These are phyloP conservation scores for Pipistrellus pygmaeus DNA, from an alignment of 2,797 vertebrate genomes.

Conservation along the genomic window DNA sequence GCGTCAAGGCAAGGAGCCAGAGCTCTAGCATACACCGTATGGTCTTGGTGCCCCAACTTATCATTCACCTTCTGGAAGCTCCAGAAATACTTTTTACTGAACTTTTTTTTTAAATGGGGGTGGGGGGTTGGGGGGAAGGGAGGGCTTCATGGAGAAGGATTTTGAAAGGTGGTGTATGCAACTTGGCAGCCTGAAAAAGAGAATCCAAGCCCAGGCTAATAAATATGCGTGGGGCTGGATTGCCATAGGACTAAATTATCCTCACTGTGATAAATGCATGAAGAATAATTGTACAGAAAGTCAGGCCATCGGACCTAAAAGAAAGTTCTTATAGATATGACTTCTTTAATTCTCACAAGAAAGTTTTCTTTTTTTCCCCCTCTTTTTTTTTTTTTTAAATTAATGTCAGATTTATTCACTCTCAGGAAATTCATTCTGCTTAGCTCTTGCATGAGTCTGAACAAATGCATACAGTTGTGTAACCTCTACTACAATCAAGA, in stretches of 20 bases:
- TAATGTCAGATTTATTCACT: too few relatives aligned
- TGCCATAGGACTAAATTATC: background rate
- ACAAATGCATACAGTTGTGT: too few relatives aligned
- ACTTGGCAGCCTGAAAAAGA: background rate
- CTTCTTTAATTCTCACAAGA: background rate
- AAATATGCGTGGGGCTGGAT: background rate
- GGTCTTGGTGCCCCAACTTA: background rate
- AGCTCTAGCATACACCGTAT: background rate
- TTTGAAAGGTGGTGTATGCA: background rate
- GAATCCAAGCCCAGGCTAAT: background rate
- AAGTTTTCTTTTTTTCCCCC: background rate
- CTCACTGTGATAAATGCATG: background rate
- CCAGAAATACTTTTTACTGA: background rate
- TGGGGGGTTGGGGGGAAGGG: background rate
- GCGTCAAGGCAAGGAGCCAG: background rate
- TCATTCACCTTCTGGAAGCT: background rate
- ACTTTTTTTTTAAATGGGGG: background rate
- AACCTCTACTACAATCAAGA: too few relatives aligned
- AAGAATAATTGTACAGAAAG: conserved; percentile 26
- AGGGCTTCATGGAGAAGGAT: background rate
- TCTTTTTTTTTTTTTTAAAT: too few relatives aligned
- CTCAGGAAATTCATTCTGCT: too few relatives aligned
- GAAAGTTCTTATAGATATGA: background rate
- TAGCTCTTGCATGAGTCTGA: too few relatives aligned
- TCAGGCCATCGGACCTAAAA: background rate